phyloP scores from a whole-genome alignment of 2,888 invertebrate genomes.

The Myopa tessellatipennis region DNA sequence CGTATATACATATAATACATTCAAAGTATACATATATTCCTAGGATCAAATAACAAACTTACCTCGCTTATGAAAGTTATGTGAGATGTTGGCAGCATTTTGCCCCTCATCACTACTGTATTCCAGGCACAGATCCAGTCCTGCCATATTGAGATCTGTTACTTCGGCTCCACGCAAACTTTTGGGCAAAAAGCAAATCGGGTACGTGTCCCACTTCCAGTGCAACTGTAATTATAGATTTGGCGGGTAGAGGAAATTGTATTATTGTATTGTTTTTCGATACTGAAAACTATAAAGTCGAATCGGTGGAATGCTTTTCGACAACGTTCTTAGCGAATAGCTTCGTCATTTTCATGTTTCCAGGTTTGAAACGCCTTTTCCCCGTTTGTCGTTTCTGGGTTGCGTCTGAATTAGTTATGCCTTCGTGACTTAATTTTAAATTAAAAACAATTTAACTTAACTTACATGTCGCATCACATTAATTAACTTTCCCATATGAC shows the following conservation, averaged over 20 bases:
- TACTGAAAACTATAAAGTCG: no score
- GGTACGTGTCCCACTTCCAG: constrained; percentile 68
- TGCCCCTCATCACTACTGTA: constrained; percentile 69
- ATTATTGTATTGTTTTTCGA: no score
- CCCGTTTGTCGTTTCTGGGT: background rate
- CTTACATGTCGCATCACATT: constrained; percentile 67
- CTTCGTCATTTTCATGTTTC: background rate
- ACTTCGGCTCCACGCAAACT: constrained; percentile 67
- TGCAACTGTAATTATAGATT: constrained; percentile 55
- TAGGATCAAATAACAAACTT: constrained; percentile 42
- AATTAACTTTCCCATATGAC: constrained; percentile 68
- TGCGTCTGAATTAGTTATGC: background rate
- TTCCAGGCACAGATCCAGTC: constrained; percentile 66
- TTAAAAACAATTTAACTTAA: constrained; percentile 39
- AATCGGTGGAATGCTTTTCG: background rate
- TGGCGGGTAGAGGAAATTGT: no score
- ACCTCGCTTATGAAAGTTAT: constrained; percentile 71
- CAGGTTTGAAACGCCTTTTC: background rate
- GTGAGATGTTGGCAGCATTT: constrained; percentile 69
- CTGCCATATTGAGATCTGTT: constrained; percentile 65
- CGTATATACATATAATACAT: no score
- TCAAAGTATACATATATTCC: background rate
- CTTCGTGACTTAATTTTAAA: constrained; percentile 10
- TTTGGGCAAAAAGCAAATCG: constrained; percentile 68
- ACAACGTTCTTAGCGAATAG: background rate